phyloP scores from a whole-genome alignment of 2,888 invertebrate species.

The Mythimna lalbum region DNA sequence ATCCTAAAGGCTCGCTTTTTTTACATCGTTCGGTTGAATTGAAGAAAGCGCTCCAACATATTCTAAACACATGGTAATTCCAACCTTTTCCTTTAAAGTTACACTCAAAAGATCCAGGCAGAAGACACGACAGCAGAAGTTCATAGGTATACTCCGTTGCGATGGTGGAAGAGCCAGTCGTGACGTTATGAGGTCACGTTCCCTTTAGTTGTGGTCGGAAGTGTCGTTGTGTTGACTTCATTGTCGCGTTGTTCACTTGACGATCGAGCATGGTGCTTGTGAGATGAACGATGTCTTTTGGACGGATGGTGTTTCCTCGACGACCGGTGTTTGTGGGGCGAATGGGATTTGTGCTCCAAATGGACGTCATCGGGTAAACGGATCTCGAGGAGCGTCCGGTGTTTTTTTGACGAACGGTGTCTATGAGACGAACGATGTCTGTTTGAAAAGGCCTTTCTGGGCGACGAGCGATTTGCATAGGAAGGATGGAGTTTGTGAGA shows the following conservation, averaged over 20 bases:
- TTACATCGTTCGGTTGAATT: too few species aligned
- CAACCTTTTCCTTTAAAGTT: background rate
- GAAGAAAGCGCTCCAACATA: too few species aligned
- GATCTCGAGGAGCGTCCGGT: background rate
- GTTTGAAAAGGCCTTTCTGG: background rate
- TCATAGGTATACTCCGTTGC: background rate
- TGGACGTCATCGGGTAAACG: background rate
- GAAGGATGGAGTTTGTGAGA: background rate
- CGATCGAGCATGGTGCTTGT: background rate
- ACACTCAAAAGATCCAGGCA: too few species aligned
- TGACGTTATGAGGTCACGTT: background rate
- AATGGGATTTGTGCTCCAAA: background rate
- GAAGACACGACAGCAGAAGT: background rate
- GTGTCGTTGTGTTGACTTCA: background rate
- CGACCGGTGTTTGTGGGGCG: background rate
- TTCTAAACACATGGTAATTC: too few species aligned
- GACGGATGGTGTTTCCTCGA: background rate
- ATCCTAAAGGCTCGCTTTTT: too few species aligned
- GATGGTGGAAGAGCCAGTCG: background rate
- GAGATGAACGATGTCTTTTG: background rate
- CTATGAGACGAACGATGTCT: background rate
- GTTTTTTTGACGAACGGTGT: background rate
- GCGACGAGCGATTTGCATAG: background rate
- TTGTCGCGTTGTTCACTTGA: too few species aligned
- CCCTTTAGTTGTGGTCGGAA: background rate